Conservation (phyloP, 2,113 vertebrate species). For the Eubucco bourcierii region DNA sequence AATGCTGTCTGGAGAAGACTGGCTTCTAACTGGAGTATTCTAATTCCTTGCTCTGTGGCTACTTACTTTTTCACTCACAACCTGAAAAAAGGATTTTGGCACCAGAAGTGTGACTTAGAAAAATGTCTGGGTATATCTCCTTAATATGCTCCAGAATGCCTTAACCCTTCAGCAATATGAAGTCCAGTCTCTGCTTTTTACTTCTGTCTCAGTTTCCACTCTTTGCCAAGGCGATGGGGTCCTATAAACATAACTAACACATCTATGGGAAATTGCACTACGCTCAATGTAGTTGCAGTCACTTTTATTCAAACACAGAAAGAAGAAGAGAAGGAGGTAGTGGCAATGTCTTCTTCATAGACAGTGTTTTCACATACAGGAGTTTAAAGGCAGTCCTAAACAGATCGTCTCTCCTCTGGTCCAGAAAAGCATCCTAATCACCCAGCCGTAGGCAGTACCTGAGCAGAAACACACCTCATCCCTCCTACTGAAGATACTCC, state of each 20-base stretch:
- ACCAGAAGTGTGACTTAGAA: neutral
- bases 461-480: neutral
- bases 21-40: neutral
- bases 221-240: neutral
- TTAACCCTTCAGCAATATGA: neutral
- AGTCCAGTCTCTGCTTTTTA: neutral
- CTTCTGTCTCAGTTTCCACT: neutral
- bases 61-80: neutral
- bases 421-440: neutral
- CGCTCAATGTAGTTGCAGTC: neutral
- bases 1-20: neutral
- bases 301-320: neutral
- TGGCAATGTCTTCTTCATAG: neutral
- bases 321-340: neutral
- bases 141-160: neutral
- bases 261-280: neutral
- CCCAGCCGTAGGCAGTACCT: neutral
- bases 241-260: neutral
- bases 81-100: neutral
- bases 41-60: neutral
- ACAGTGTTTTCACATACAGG: neutral
- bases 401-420: neutral
- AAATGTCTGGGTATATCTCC: neutral
- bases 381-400: neutral
- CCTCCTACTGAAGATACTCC: neutral